Evolutionary conservation across 1,140 invertebrate species (phyloP), one percentile per base, ranked within the genome.

Genomic region (Drosophila varians): DNA sequence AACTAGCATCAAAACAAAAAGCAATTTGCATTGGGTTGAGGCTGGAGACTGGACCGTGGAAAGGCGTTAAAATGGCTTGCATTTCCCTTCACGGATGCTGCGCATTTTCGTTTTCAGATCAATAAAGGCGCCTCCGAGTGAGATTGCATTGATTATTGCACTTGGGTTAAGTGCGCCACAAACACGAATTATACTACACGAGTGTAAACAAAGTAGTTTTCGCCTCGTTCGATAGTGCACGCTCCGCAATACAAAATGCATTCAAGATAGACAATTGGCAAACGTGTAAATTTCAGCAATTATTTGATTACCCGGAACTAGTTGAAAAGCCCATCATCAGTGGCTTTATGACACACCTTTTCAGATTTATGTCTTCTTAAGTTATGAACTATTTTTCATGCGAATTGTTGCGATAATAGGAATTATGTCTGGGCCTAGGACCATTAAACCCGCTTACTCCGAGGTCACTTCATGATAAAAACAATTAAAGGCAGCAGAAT

Each of bases 1-100:
- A 78, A 53, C 19, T 84, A 49, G 38, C 78, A 74, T 61, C 62
- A 83, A 83, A 83, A 83, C 78, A 77, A 74, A 51, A 77, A 74
- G 45, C 79, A 77, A 82, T 82, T 82, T 47, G 38, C 78, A 74
- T 42, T n/a, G 7, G 19, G 14, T 8, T 36, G 52, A 21, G 21
- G 21, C 21, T 21, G 21, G 52, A 21, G 21, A 4, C 21, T 21
- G 21, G 21, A 21, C 21, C 21, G 21, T 21, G 21, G 26, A 68
- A 61, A 57, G 57, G 77, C 60, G 77, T 66, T 56, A 80, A 72
- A 55, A 28, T 45, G 7, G 14, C 34, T 34, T 16, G 47, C 40
- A 38, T 52, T 56, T 52, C 26, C 34, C 61, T 65, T 54, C 23
- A 5, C 46, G 48, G 28, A 46, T 16, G 45, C 34, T 65, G 66